Evolutionary conservation across 2,113 vertebrate genomes (phyloP), one percentile per base, ranked within the genome.

Genomic region (Gobio gobio): DNA sequence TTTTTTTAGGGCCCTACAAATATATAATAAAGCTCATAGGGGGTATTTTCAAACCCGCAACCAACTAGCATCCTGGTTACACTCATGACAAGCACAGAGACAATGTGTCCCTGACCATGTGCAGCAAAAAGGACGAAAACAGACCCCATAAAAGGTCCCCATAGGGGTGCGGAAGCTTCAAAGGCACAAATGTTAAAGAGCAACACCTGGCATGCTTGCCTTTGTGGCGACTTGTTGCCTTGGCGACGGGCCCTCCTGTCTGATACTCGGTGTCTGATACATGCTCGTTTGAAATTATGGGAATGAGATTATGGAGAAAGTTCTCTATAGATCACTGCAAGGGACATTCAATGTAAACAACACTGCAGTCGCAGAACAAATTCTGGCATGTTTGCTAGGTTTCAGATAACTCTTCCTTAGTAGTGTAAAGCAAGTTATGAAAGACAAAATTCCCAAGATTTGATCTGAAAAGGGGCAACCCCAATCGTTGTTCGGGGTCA

Each of bases 131-230:
- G 1, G 73, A 56, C 0, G 29, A 86, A 83, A 83, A 68, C 80
- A 82, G 78, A 86, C 72, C 47, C 58, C 70, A 77, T 83, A 77
- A 86, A 76, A 66, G 16, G 29, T 72, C 77, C 54, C 58, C 24
- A 77, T 75, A 77, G 85, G 79, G 80, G 85, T 61, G 43, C 56
- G 18, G 58, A 66, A 64, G 66, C 79, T 83, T 85, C 79, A 82
- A 85, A 85, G 75, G 79, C 33, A 47, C 43, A 40, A 64, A 70
- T n/a, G 78, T 54, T 87, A 82, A 85, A 87, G 72, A 82, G 63
- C 79, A 85, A 85, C 87, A 88, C 87, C 83, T 85, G 87, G 83
- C 78, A 85, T 13, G 61, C 79, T 43, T 40, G 43, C 26, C 54
- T 83, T 78, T 85, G 87, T 88, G 51, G 83, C 64, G 59, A 76